A percentile compares a stretch with the other conserved stretches of the same genome.
These are phyloP conservation scores for Diabrotica virgifera DNA, from an alignment of 1,140 invertebrate species.

Conservation along the genomic window DNA sequence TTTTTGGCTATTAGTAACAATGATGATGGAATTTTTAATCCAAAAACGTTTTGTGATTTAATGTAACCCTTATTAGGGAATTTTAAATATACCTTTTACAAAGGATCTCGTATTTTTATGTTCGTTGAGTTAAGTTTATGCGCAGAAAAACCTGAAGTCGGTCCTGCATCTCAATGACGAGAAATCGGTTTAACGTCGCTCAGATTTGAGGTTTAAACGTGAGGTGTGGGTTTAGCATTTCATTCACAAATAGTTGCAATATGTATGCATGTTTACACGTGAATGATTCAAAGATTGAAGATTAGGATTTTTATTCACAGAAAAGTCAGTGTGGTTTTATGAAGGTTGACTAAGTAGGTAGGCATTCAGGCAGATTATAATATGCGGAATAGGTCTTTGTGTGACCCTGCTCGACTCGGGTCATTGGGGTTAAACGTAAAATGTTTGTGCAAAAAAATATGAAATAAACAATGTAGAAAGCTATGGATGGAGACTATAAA, in stretches of 20 bases:
- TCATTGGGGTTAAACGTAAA: neutral
- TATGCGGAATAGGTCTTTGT: neutral
- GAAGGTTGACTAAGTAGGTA: conserved; percentile 2
- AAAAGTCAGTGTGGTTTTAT: neutral
- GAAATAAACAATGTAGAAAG: too few species aligned
- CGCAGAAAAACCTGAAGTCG: too few species aligned
- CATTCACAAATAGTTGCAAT: conserved; percentile 2
- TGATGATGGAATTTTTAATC: too few species aligned
- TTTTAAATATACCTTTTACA: too few species aligned
- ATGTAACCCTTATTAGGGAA: too few species aligned
- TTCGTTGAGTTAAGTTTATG: too few species aligned
- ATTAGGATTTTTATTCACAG: neutral
- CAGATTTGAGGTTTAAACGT: neutral
- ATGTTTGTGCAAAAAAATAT: neutral
- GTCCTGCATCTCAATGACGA: neutral
- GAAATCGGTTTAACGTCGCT: neutral
- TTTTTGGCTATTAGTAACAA: too few species aligned
- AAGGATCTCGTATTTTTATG: too few species aligned
- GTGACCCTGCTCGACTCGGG: too few species aligned
- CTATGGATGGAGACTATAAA: too few species aligned
- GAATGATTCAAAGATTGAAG: conserved; percentile 2
- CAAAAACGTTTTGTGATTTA: too few species aligned
- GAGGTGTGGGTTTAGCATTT: conserved; percentile 1
- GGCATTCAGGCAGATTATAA: neutral
- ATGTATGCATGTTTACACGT: neutral